Base-by-base conservation (phyloP, 2,797 vertebrate genomes). In the Cirrhinus molitorella region DNA sequence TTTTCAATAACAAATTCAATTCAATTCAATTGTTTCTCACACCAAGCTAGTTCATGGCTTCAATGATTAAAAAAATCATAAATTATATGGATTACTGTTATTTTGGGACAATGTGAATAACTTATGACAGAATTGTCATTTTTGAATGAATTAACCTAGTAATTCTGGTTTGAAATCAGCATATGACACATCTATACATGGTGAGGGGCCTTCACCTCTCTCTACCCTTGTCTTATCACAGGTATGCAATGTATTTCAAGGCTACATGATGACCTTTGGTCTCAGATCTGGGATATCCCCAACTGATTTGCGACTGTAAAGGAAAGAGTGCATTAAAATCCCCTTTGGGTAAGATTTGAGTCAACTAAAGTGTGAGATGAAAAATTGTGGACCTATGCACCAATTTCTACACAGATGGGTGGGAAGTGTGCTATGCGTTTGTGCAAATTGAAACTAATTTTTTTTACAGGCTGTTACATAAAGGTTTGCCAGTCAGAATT, bases 211-310 rank as follows among this genome's bases (percentile, higher is more conserved):
- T 80, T 68, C 31, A 53, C n/a, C 14, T 57, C 47, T 79, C 47
- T 66, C 57, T 31, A 78, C 13, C 74, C n/a, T 14, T 73, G 25
- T 68, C 53, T 45, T 72, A 84, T 81, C 53, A 65, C 79, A 81
- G 72, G 21, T 63, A 23, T 57, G 66, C 70, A 68, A 73, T 21
- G 13, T 25, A 37, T 73, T 28, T 74, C 10, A 53, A 66, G 49
- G 59, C 47, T 34, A 51, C 34, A 37, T 4, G 28, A 68, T 57
- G 86, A 68, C 79, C 80, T 77, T 55, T 84, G 16, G 51, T 55
- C 73, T 16, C 19, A 84, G 34, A 75, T 85, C 43, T 47, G 79
- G 68, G 74, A 65, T 51, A 67, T 70, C 61, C 83, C 83, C 71
- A 53, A 55, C n/a, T 63, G 10, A 73, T 74, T 14, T 49, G 31